Percentiles rank a stretch among this genome's conserved stretches.
These are phyloP conservation scores for Neodiprion lecontei DNA, from an alignment of 1,140 invertebrate species.

Conservation along the genomic window DNA sequence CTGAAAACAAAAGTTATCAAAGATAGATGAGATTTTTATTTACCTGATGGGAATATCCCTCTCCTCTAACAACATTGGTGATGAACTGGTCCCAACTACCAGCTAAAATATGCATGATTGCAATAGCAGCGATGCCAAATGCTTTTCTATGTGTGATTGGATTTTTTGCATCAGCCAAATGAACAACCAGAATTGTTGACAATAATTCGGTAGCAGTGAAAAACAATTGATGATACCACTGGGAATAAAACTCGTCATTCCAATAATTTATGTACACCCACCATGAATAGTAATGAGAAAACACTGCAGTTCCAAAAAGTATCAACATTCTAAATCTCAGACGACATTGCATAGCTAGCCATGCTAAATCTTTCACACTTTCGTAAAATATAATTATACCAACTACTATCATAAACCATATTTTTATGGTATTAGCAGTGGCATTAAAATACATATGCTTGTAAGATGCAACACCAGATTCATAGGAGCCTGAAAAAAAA, in stretches of 20 bases:
- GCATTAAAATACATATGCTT: slow-evolving; percentile 88
- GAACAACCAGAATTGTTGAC: slow-evolving; percentile 71
- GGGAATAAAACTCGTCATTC: slow-evolving; percentile 83
- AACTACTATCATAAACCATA: slow-evolving; percentile 75
- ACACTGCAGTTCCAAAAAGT: slow-evolving; percentile 74
- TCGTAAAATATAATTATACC: slow-evolving; percentile 76
- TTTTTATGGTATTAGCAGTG: slow-evolving; percentile 76
- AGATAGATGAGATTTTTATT: slow-evolving; percentile 21
- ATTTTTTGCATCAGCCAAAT: slow-evolving; percentile 66
- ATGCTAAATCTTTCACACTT: slow-evolving; percentile 70
- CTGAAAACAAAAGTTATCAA: too few species aligned
- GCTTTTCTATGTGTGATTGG: slow-evolving; percentile 68
- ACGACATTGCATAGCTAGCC: slow-evolving; percentile 63
- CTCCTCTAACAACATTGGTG: slow-evolving; percentile 72
- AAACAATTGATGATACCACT: slow-evolving; percentile 80
- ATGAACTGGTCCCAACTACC: slow-evolving; percentile 80
- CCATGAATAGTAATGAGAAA: slow-evolving; percentile 86
- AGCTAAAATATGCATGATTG: slow-evolving; percentile 75
- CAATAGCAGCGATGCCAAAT: slow-evolving; percentile 71
- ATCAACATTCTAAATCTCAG: slow-evolving; percentile 74
- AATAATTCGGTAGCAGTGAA: slow-evolving; percentile 78
- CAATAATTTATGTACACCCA: slow-evolving; percentile 86
- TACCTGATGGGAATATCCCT: slow-evolving; percentile 75
- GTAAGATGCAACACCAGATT: slow-evolving; percentile 75
- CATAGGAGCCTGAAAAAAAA: slow-evolving; percentile 71